These are phyloP conservation scores for Prietella phreatophila DNA, from an alignment of 2,113 vertebrate species.

Conservation along the genomic window DNA sequence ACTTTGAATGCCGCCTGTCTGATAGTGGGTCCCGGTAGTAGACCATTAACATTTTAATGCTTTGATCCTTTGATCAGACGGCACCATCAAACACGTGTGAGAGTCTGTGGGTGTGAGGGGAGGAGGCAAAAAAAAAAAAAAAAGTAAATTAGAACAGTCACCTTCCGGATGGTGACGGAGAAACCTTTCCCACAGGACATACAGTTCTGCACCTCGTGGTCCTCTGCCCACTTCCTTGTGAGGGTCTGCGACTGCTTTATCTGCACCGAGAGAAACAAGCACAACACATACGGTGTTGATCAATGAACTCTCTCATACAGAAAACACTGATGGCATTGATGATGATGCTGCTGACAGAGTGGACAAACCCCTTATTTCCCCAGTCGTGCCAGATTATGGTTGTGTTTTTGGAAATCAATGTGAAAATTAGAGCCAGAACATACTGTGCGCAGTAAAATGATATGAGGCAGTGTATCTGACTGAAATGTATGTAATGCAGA, in stretches of 20 bases:
- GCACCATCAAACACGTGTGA: constrained; percentile 30
- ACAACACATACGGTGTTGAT: not conserved
- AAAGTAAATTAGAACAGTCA: constrained; percentile 58
- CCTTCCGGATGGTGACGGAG: constrained; percentile 90
- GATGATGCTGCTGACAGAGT: not conserved
- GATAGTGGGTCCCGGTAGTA: constrained; percentile 16
- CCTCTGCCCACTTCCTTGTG: constrained; percentile 96
- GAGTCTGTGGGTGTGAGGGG: constrained; percentile 18
- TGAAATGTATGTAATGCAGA: too few species aligned
- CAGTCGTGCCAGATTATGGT: too few species aligned
- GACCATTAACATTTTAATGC: constrained; percentile 45
- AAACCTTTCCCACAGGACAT: constrained; percentile 96
- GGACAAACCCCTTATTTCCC: not conserved
- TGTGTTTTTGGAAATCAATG: too few species aligned
- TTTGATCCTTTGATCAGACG: constrained; percentile 33
- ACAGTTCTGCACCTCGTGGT: constrained; percentile 95
- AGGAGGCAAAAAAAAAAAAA: not conserved
- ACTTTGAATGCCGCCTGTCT: constrained; percentile 29
- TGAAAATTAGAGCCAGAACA: too few species aligned
- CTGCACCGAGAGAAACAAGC: constrained; percentile 62
- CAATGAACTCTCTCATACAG: not conserved
- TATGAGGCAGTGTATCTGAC: too few species aligned
- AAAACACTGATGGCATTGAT: not conserved
- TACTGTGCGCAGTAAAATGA: too few species aligned
- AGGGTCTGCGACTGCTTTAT: constrained; percentile 94